Evolutionary conservation across 2,113 vertebrate species (phyloP), one percentile per base, ranked within the genome.

Genomic region (Clarias magur): DNA sequence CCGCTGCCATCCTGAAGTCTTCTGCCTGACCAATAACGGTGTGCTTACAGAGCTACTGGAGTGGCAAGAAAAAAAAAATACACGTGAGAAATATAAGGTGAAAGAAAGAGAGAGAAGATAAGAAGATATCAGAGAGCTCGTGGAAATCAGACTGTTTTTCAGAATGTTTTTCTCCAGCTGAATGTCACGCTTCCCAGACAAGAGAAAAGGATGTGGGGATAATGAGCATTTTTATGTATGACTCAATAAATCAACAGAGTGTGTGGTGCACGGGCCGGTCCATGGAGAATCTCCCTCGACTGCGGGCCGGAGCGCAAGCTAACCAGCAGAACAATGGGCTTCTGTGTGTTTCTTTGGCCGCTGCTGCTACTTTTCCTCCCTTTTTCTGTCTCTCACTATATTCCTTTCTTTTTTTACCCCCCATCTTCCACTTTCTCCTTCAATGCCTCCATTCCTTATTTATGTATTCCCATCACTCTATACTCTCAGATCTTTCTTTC

Each of bases 321-420:
- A 94, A 94, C 94, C 93, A 93, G 94, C 93, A 95, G 92, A 96
- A 99, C 97, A 98, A 97, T 96, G 95, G 96, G 90, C 95, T 95
- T 95, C 96, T 97, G 94, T 97, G 95, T 95, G 94, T 93, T 95
- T 88, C 94, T 94, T 93, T 91, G 91, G 88, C 92, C 85, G 48
- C 23, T 82, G 59, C 83, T 60, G 79, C 53, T 72, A 42, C 81
- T 82, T 85, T 89, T 73, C 83, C 80, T 83, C 72, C 56, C 30
- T 83, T 70, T 86, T 86, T 86, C 80, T 76, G 65, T 88, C 79
- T 62, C 70, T 57, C 27, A 62, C 42, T 80, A 42, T 56, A 34
- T 56, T 65, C 72, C 86, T 63, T 85, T 87, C n/a, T 59, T 88
- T 83, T 82, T 82, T 81, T 75, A 56, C 80, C 72, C 67, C 83